phyloP scores from a whole-genome alignment of 2,113 vertebrate species.

The Etheostoma cragini region DNA sequence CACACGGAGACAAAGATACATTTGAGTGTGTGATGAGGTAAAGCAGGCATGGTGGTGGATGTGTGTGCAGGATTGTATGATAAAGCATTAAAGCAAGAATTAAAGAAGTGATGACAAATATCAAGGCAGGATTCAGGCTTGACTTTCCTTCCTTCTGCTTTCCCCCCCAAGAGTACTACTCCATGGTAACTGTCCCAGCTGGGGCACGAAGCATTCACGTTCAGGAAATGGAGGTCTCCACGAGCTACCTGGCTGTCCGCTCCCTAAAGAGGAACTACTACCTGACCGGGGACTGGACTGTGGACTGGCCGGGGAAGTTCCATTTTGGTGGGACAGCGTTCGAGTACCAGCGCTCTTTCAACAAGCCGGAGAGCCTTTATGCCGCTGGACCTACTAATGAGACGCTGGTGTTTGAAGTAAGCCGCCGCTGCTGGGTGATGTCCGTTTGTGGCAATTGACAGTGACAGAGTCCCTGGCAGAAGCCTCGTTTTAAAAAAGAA shows the following conservation, averaged over 20 bases:
- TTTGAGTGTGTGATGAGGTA: not conserved
- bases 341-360: conserved; percentile 91
- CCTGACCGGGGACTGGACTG: conserved; percentile 93
- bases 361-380: conserved; percentile 90
- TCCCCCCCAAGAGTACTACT: conserved; percentile 88
- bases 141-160: not conserved
- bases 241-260: conserved; percentile 92
- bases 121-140: not conserved
- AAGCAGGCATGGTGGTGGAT: not conserved
- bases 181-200: conserved; percentile 89
- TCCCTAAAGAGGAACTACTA: conserved; percentile 89
- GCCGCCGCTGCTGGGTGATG: conserved; percentile 69
- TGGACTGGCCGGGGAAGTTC: conserved; percentile 97
- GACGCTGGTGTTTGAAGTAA: conserved; percentile 98
- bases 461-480: conserved; percentile 71
- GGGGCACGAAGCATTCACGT: conserved; percentile 90
- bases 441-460: conserved; percentile 68
- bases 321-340: conserved; percentile 91
- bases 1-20: conserved; percentile 1
- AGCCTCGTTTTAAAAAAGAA: conserved; percentile 31
- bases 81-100: not conserved
- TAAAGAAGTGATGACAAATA: not conserved
- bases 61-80: not conserved
- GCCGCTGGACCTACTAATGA: conserved; percentile 94
- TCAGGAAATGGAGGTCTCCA: conserved; percentile 90